Base-by-base conservation (phyloP, 2,888 invertebrate species). In the Rotaria magnacalcarata region DNA sequence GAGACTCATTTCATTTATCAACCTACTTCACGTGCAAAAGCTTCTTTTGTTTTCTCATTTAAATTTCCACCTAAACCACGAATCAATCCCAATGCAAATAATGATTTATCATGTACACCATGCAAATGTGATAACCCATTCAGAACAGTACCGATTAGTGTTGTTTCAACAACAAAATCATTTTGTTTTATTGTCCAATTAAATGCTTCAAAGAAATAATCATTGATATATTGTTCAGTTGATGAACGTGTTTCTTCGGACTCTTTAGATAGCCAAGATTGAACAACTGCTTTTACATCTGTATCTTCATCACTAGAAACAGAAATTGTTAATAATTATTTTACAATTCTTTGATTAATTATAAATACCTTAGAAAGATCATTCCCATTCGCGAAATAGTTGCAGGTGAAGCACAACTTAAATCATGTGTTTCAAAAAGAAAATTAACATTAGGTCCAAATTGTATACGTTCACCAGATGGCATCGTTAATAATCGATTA, bases 371-470 rank as follows among this genome's bases (percentile, higher is more conserved):
- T 24, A 97, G 92, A 89, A 96, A 94, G 88, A 99, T 95, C 90
- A 99, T 96, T 8, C 97, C 99, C 94, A 99, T 95, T 87, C 99
- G 93, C 0, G 98, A 97, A 84, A 99, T 95, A 0, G 99, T 99
- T 0, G 99, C 99, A 0, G 98, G 99, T 43, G 98, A 99, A 2
- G 99, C 98, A 90, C 94, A 94, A 85, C 93, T 94, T 87, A 97
- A 92, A 90, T 95, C 94, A 91, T 97, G 95, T 0, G 97, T 97
- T 92, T 99, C 99, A 92, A 99, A 99, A 86, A 99, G 92, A 89
- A 99, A 98, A 92, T 97, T 97, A 43, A 96, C 95, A 91, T 96
- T 96, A 11, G 93, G 93, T 0, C 95, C 95, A 90, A 99, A 96
- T 91, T 96, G 96, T 88, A 99, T 95, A 88, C 98, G 93, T 94